These are phyloP conservation scores for Gallinago media DNA, from an alignment of 2,113 vertebrate genomes.

Conservation along the genomic window DNA sequence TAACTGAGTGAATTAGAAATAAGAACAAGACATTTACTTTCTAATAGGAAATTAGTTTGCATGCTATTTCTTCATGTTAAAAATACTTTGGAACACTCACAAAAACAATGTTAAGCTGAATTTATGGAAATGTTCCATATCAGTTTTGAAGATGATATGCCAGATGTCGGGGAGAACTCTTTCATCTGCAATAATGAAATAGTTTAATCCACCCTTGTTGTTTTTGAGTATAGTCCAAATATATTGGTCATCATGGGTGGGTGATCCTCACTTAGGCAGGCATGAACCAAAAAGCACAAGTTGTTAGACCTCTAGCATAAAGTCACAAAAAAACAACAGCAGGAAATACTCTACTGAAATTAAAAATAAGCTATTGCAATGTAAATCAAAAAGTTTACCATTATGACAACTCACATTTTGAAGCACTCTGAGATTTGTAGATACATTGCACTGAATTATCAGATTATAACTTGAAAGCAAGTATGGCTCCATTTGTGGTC, in stretches of 20 bases:
- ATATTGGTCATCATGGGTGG: slow-evolving; percentile 76
- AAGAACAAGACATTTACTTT: slow-evolving; percentile 66
- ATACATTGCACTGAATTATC: neutral
- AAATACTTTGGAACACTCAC: slow-evolving; percentile 69
- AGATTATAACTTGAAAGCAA: neutral
- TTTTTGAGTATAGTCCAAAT: slow-evolving; percentile 67
- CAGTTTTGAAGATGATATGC: slow-evolving; percentile 68
- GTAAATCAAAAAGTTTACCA: slow-evolving; percentile 6
- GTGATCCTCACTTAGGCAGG: slow-evolving; percentile 65
- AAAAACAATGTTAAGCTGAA: slow-evolving; percentile 64
- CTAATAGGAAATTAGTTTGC: slow-evolving; percentile 68
- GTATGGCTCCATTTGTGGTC: neutral
- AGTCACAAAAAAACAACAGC: slow-evolving; percentile 61
- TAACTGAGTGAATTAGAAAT: slow-evolving; percentile 57
- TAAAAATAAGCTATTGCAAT: slow-evolving; percentile 49
- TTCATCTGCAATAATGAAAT: slow-evolving; percentile 73
- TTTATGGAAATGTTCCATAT: slow-evolving; percentile 62
- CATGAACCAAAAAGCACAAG: slow-evolving; percentile 66
- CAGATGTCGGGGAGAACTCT: slow-evolving; percentile 62
- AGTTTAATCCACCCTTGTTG: slow-evolving; percentile 74
- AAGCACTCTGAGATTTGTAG: neutral
- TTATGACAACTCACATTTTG: neutral
- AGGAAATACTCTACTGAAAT: slow-evolving; percentile 46
- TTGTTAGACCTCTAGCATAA: slow-evolving; percentile 54
- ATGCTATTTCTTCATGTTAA: slow-evolving; percentile 71